Percentiles rank a stretch among this genome's conserved stretches.
Evolutionary conservation across 2,888 invertebrate genomes (phyloP).

Genomic region (Eutolmus rufibarbis): DNA sequence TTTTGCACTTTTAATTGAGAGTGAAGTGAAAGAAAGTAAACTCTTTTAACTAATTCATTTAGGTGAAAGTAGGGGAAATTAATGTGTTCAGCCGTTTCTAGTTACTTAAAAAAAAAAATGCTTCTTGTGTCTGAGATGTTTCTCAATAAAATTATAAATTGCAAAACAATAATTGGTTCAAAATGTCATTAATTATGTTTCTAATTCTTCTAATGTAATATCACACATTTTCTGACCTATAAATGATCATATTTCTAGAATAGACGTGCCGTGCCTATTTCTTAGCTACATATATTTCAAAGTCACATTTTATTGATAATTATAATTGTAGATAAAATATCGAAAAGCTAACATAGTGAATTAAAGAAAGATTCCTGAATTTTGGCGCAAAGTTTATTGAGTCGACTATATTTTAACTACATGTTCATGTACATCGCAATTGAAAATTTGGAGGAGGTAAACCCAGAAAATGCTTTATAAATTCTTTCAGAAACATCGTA

Average conservation of each 20-base stretch:
- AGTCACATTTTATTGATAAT: no score
- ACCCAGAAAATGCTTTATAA: no score
- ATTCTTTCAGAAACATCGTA: no score
- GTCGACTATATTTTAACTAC: no score
- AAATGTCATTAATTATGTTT: background rate
- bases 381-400: no score
- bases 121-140: background rate
- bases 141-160: background rate
- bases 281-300: no score
- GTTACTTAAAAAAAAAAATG: background rate
- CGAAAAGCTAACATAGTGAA: no score
- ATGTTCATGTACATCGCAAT: no score
- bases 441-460: no score
- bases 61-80: background rate
- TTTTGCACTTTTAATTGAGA: background rate
- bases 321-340: no score
- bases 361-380: no score
- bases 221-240: background rate
- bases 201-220: background rate
- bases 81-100: background rate
- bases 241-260: background rate
- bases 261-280: background rate
- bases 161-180: background rate
- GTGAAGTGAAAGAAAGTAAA: background rate
- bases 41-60: background rate